Conservation (phyloP, 1,140 invertebrate genomes). For the Carcinoscorpius rotundicauda region DNA sequence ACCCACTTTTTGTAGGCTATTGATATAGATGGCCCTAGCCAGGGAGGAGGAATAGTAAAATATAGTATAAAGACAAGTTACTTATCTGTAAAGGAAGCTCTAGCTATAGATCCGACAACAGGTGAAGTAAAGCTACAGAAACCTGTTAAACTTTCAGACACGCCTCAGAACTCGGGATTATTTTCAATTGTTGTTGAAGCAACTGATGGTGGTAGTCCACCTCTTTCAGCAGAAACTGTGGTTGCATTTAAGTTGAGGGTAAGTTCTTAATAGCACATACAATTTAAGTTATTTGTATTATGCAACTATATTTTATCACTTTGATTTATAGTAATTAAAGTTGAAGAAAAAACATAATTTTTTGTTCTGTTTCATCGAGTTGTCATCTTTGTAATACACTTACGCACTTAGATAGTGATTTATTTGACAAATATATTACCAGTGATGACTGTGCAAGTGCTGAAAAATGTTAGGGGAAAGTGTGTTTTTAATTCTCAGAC, state of each 20-base stretch:
- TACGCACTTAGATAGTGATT: too few species aligned
- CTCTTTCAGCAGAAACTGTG: slow-evolving; percentile 48
- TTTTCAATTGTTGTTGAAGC: slow-evolving; percentile 31
- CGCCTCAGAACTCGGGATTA: slow-evolving; percentile 8
- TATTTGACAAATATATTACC: too few species aligned
- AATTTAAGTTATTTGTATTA: too few species aligned
- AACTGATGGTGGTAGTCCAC: slow-evolving; percentile 49
- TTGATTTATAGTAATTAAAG: too few species aligned
- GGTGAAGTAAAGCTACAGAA: slow-evolving; percentile 53
- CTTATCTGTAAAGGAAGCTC: slow-evolving; percentile 34
- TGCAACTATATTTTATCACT: too few species aligned
- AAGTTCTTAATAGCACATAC: neutral
- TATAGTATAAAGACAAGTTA: slow-evolving; percentile 50
- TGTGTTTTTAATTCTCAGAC: too few species aligned
- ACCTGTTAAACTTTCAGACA: slow-evolving; percentile 27
- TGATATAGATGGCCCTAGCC: slow-evolving; percentile 39
- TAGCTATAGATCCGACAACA: slow-evolving; percentile 46
- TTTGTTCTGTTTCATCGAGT: too few species aligned
- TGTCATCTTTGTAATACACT: too few species aligned
- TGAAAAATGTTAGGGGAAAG: too few species aligned
- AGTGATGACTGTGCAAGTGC: too few species aligned
- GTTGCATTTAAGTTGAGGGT: slow-evolving; percentile 57
- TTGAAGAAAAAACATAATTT: too few species aligned
- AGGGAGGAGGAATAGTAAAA: slow-evolving; percentile 50
- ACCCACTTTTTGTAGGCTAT: slow-evolving; percentile 13